phyloP scores from a whole-genome alignment of 35 echinoderm and acorn worm genomes.

The Chiridota heheva region DNA sequence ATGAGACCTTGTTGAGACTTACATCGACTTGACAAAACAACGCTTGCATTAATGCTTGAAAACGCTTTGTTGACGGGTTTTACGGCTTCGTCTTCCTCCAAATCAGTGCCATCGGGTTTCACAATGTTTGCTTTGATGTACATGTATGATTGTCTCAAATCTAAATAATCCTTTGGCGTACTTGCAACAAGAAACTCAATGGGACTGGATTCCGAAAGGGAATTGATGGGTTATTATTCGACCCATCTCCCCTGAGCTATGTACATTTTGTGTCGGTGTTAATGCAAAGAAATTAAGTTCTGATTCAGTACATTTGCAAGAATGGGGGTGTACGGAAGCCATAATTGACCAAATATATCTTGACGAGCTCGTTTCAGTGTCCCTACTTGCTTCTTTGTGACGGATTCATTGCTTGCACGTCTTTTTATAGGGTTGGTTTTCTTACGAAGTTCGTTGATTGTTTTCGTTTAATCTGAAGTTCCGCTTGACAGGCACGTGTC shows the following conservation, averaged over 20 bases:
- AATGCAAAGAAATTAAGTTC: slow-evolving; percentile 60
- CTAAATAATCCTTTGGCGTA: slow-evolving; percentile 46
- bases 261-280: slow-evolving; percentile 40
- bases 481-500: neutral
- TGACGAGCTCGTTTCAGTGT: neutral
- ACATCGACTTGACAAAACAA: slow-evolving; percentile 63
- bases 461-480: too few species aligned
- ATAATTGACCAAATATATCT: slow-evolving; percentile 4
- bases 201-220: slow-evolving; percentile 24
- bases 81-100: slow-evolving; percentile 9
- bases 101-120: slow-evolving; percentile 39
- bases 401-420: neutral
- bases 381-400: neutral
- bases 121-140: slow-evolving; percentile 57
- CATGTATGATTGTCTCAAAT: slow-evolving; percentile 44
- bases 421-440: too few species aligned
- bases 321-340: slow-evolving; percentile 58
- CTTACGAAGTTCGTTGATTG: too few species aligned
- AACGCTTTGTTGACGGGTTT: slow-evolving; percentile 39
- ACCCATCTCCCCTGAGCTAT: slow-evolving; percentile 41
- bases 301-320: slow-evolving; percentile 62
- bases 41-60: too few species aligned
- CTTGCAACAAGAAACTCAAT: slow-evolving; percentile 40
- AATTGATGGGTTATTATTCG: slow-evolving; percentile 54
- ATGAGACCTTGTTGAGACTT: slow-evolving; percentile 50